A percentile compares a stretch with the other conserved stretches of the same genome.
Evolutionary conservation across 2,888 invertebrate genomes (phyloP).

Genomic region (Blera fallax): DNA sequence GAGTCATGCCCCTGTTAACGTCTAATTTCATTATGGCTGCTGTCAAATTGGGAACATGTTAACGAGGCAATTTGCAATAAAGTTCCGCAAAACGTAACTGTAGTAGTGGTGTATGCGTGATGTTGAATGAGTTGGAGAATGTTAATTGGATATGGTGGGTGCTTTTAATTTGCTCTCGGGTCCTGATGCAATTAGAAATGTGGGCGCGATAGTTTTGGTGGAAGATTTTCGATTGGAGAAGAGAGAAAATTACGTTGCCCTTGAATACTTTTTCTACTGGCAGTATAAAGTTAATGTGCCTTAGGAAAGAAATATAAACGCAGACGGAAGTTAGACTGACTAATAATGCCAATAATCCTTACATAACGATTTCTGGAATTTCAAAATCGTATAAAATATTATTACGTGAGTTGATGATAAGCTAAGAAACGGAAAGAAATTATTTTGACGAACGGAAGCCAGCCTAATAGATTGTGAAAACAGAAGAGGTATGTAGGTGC

Average conservation of each 20-base stretch:
- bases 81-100: slow-evolving; percentile 3
- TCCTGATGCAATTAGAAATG: neutral
- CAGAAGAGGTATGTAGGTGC: too few relatives aligned
- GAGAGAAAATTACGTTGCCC: neutral
- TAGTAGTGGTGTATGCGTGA: neutral
- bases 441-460: too few relatives aligned
- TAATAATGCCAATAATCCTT: too few relatives aligned
- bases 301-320: too few relatives aligned
- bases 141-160: slow-evolving; percentile 11
- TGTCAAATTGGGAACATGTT: slow-evolving; percentile 35
- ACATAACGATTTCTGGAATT: too few relatives aligned
- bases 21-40: slow-evolving; percentile 43
- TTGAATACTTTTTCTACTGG: too few relatives aligned
- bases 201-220: neutral
- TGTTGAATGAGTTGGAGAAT: neutral
- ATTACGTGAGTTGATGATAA: too few relatives aligned
- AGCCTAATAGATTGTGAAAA: too few relatives aligned
- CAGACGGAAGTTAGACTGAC: too few relatives aligned
- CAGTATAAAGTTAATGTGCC: too few relatives aligned
- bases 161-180: neutral
- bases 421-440: too few relatives aligned
- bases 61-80: slow-evolving; percentile 49
- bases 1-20: slow-evolving; percentile 9
- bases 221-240: neutral
- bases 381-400: too few relatives aligned